These are phyloP conservation scores for Ephialtes manifestator DNA, from an alignment of 2,888 invertebrate species.

Conservation along the genomic window DNA sequence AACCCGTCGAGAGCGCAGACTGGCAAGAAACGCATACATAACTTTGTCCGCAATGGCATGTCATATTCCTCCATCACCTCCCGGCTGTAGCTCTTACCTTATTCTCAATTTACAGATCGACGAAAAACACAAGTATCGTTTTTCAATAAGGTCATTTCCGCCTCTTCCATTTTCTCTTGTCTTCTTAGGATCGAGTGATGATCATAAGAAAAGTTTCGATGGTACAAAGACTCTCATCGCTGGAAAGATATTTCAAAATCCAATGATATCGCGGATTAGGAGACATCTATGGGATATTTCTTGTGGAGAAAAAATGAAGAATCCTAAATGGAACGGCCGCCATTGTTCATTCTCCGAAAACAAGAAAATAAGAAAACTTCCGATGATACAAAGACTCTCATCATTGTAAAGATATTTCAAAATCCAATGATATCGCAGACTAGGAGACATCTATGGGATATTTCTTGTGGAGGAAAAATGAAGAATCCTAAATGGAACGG, in stretches of 20 bases:
- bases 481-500: slow-evolving; percentile 47
- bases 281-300: neutral
- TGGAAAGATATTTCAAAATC: neutral
- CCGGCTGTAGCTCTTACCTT: neutral
- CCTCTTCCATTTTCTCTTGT: neutral
- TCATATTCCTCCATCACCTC: slow-evolving; percentile 1
- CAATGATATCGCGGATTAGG: neutral
- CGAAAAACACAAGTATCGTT: neutral
- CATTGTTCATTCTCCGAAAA: slow-evolving; percentile 32
- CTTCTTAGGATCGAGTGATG: too few species aligned
- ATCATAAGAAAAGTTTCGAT: neutral
- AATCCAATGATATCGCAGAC: neutral
- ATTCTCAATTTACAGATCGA: neutral
- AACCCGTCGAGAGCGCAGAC: slow-evolving; percentile 13
- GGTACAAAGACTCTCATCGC: neutral
- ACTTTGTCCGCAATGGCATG: neutral
- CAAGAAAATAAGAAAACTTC: neutral
- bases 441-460: neutral
- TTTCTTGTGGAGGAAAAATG: neutral
- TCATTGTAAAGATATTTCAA: neutral
- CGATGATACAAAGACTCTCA: neutral
- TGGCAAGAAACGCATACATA: neutral
- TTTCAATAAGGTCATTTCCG: neutral
- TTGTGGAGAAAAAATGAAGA: slow-evolving; percentile 9
- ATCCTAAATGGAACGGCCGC: slow-evolving; percentile 41